phyloP scores from a whole-genome alignment of 2,113 vertebrate species.

The Kryptolebias marmoratus region DNA sequence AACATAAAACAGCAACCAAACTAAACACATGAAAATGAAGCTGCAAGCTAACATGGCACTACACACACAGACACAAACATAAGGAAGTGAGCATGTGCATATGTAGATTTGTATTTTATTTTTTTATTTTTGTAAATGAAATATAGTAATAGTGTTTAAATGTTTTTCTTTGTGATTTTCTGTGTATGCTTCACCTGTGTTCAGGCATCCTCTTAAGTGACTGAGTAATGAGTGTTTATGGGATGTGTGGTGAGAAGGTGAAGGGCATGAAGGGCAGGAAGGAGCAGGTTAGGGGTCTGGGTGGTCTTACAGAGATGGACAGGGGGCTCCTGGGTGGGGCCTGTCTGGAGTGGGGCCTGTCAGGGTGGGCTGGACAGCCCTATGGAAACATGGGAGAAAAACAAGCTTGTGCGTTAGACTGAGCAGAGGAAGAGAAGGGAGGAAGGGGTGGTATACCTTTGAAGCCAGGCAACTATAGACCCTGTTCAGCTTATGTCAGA shows the following conservation, averaged over 20 bases:
- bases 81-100: constrained; percentile 17
- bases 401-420: constrained; percentile 71
- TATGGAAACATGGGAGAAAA: constrained; percentile 77
- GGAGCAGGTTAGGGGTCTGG: constrained; percentile 53
- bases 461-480: not conserved
- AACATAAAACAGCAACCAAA: constrained; percentile 43
- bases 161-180: not conserved
- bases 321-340: constrained; percentile 82
- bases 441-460: not conserved
- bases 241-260: not conserved
- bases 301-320: constrained; percentile 82
- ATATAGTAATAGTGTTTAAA: not conserved
- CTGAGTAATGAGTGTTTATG: constrained; percentile 15
- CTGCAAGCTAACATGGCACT: constrained; percentile 32
- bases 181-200: constrained; percentile 12
- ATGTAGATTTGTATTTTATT: not conserved
- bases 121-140: not conserved
- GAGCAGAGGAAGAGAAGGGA: constrained; percentile 33
- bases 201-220: constrained; percentile 1
- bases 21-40: constrained; percentile 51
- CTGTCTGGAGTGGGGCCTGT: constrained; percentile 81
- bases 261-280: not conserved
- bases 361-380: constrained; percentile 80
- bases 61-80: constrained; percentile 48
- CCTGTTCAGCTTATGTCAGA: no score